Evolutionary conservation across 2,113 vertebrate species (phyloP).

Genomic region (Onychorhynchus coronatus): DNA sequence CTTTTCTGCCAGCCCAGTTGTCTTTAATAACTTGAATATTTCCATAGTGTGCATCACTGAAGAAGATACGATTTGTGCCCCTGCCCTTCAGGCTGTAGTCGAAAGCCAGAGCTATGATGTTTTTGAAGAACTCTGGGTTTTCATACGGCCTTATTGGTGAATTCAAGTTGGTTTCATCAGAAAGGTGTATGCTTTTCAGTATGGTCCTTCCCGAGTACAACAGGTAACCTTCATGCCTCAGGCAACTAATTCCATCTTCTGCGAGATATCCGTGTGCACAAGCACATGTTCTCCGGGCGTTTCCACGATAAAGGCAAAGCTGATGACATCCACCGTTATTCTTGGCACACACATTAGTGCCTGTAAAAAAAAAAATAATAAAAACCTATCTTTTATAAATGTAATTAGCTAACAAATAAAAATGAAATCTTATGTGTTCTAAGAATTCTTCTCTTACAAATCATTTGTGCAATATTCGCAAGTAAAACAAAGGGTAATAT

Average conservation of each 20-base stretch:
- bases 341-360: slow-evolving; percentile 90
- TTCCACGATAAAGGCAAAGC: slow-evolving; percentile 92
- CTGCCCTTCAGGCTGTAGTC: slow-evolving; percentile 85
- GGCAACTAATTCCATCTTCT: slow-evolving; percentile 86
- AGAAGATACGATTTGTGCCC: slow-evolving; percentile 93
- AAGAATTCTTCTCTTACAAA: background rate
- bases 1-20: slow-evolving; percentile 87
- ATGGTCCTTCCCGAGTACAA: slow-evolving; percentile 96
- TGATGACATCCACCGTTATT: slow-evolving; percentile 94
- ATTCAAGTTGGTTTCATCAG: slow-evolving; percentile 93
- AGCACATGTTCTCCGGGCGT: slow-evolving; percentile 83
- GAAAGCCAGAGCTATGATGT: slow-evolving; percentile 91
- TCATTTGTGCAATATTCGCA: background rate
- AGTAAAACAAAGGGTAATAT: background rate
- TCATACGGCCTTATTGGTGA: slow-evolving; percentile 92
- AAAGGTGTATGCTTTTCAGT: slow-evolving; percentile 95
- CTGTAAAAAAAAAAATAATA: slow-evolving; percentile 41
- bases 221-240: slow-evolving; percentile 92
- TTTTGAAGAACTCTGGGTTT: slow-evolving; percentile 92
- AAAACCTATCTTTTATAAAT: background rate
- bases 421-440: background rate
- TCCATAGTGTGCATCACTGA: slow-evolving; percentile 94
- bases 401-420: background rate
- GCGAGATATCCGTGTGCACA: slow-evolving; percentile 93
- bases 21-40: slow-evolving; percentile 97